These are phyloP conservation scores for Desmophyllum pertusum DNA, from an alignment of 92 coral and sea anemone genomes.

Conservation along the genomic window DNA sequence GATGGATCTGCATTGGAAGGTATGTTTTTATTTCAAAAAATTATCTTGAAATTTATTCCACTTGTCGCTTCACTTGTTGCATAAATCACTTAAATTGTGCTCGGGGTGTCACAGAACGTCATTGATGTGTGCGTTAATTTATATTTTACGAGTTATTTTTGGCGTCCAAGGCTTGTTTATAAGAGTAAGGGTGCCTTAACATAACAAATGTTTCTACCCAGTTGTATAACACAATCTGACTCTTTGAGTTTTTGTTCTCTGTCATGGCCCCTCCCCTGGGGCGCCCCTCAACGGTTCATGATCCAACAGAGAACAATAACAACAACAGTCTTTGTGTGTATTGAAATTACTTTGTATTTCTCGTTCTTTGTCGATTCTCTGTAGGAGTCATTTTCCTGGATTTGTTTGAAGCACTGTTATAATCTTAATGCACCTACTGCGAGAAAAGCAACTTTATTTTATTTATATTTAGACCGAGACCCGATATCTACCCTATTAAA, in stretches of 20 bases:
- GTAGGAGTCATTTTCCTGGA: not conserved
- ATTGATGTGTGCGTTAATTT: not conserved
- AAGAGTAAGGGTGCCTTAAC: not conserved
- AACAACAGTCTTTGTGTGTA: not conserved
- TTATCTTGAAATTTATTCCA: not conserved
- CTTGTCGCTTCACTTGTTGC: conserved; percentile 4
- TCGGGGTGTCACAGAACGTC: not conserved
- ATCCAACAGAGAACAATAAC: not conserved
- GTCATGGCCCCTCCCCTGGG: no score
- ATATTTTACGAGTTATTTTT: not conserved
- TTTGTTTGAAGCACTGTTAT: not conserved
- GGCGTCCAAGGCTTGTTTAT: not conserved
- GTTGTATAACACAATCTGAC: not conserved
- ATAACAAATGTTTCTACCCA: not conserved
- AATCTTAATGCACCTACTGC: no score
- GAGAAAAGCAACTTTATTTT: no score
- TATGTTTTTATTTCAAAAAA: not conserved
- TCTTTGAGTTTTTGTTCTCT: not conserved
- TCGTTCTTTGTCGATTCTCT: not conserved
- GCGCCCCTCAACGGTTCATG: no score
- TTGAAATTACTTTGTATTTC: not conserved
- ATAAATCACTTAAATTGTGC: not conserved
- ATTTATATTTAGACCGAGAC: no score
- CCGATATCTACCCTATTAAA: no score
- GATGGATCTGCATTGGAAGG: conserved; percentile 84